Percentiles rank a stretch among this genome's conserved stretches.
phyloP scores from a whole-genome alignment of 2,888 invertebrate genomes.

The Noctua comes region DNA sequence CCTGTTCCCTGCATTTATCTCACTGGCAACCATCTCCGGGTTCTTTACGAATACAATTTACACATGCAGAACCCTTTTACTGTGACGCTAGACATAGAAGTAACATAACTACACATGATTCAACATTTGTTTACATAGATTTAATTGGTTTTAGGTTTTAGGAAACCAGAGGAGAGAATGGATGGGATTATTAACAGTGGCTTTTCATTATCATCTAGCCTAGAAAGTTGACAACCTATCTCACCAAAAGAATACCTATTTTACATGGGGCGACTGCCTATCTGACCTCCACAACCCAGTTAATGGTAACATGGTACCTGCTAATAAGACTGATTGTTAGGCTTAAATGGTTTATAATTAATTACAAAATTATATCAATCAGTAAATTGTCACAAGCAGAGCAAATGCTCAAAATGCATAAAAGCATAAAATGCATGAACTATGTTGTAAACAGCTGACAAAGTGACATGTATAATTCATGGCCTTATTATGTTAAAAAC shows the following conservation, averaged over 20 bases:
- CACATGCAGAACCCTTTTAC: not conserved
- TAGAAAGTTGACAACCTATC: not conserved
- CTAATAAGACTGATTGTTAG: not conserved
- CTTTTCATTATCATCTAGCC: not conserved
- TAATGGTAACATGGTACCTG: not conserved
- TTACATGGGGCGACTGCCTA: not conserved
- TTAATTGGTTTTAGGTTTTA: not conserved
- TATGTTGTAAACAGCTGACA: slow-evolving; percentile 12
- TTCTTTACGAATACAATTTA: not conserved
- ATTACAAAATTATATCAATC: not conserved
- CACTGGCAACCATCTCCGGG: not conserved
- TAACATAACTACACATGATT: not conserved
- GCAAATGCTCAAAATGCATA: slow-evolving; percentile 19
- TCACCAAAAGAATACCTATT: not conserved
- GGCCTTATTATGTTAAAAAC: not conserved
- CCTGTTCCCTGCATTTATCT: not conserved
- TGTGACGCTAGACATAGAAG: not conserved
- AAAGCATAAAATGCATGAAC: not conserved
- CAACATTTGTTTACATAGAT: not conserved
- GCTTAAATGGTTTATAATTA: not conserved
- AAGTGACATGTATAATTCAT: not conserved
- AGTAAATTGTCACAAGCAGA: not conserved
- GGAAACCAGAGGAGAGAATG: too few relatives aligned
- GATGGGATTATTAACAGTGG: not conserved
- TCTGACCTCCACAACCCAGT: not conserved